Conservation (phyloP, 2,888 invertebrate species). For the Drosophila eohydei region DNA sequence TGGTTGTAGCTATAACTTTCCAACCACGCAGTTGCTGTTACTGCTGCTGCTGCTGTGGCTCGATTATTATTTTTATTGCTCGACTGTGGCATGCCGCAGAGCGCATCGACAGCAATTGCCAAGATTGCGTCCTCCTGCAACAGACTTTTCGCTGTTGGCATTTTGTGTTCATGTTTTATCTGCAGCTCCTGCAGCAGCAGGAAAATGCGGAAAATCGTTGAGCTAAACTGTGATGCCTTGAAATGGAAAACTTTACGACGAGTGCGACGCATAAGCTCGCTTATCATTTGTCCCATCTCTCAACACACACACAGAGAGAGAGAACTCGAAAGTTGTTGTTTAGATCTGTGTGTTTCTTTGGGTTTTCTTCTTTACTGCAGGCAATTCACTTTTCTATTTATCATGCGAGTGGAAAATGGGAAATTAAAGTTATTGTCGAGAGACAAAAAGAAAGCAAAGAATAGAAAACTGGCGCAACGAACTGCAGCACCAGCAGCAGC, state of each 20-base stretch:
- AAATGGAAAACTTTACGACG: conserved; percentile 69
- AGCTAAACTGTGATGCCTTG: conserved; percentile 65
- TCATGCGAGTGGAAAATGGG: conserved; percentile 56
- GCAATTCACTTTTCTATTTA: conserved; percentile 76
- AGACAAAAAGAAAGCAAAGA: conserved; percentile 53
- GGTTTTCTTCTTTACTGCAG: conserved; percentile 38
- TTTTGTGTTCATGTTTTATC: conserved; percentile 63
- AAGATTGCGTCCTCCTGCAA: conserved; percentile 18
- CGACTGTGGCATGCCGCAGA: conserved; percentile 19
- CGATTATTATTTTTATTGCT: conserved; percentile 74
- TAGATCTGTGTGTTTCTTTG: conserved; percentile 34
- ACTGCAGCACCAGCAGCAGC: conserved; percentile 3
- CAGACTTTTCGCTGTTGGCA: conserved; percentile 44
- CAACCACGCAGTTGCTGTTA: conserved; percentile 60
- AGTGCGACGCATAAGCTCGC: conserved; percentile 59
- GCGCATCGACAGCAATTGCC: conserved; percentile 35
- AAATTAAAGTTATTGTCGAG: conserved; percentile 63
- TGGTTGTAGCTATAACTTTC: conserved; percentile 72
- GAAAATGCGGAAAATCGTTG: conserved; percentile 73
- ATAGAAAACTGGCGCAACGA: conserved; percentile 57
- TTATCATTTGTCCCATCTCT: conserved; percentile 74
- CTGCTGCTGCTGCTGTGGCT: conserved; percentile 35
- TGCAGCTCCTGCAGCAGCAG: conserved; percentile 52
- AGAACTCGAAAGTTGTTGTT: conserved; percentile 54
- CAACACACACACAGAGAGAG: not conserved